Percentiles rank a stretch among this genome's conserved stretches.
Evolutionary conservation across 1,140 invertebrate genomes (phyloP).

Genomic region (Drosophila eugracilis): DNA sequence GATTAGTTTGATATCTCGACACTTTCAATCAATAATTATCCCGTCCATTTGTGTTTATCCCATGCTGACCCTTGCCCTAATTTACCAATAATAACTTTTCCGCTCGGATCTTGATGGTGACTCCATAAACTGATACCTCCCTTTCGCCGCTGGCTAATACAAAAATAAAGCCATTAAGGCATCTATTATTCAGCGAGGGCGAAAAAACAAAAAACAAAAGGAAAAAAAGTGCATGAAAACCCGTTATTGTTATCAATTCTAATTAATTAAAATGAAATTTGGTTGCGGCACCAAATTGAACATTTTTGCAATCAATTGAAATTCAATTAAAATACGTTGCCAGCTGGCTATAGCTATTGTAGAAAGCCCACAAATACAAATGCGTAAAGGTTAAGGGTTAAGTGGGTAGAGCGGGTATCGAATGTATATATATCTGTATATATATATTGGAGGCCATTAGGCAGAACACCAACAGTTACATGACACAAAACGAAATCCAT

Average conservation of each 20-base stretch:
- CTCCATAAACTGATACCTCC: slow-evolving; percentile 3
- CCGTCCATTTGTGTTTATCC: slow-evolving; percentile 8
- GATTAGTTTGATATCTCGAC: slow-evolving; percentile 32
- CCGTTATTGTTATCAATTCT: slow-evolving; percentile 79
- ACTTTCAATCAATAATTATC: slow-evolving; percentile 40
- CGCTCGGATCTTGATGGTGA: slow-evolving; percentile 13
- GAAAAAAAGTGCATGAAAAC: slow-evolving; percentile 33
- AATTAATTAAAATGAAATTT: slow-evolving; percentile 82
- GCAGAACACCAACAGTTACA: slow-evolving; percentile 22
- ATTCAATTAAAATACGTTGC: slow-evolving; percentile 79
- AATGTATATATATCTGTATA: slow-evolving; percentile 2
- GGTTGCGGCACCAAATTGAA: slow-evolving; percentile 59
- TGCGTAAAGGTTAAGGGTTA: slow-evolving; percentile 46
- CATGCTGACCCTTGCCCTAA: slow-evolving; percentile 1
- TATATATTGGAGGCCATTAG: slow-evolving; percentile 48
- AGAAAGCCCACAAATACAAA: slow-evolving; percentile 30
- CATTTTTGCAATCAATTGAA: slow-evolving; percentile 82
- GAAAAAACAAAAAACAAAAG: slow-evolving; percentile 3
- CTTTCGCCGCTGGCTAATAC: background rate
- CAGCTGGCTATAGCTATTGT: slow-evolving; percentile 41
- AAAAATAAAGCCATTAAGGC: slow-evolving; percentile 56
- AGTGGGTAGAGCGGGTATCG: slow-evolving; percentile 7
- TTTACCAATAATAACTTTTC: slow-evolving; percentile 15
- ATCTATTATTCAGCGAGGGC: slow-evolving; percentile 40
- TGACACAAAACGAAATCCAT: slow-evolving; percentile 68